A percentile compares a stretch with the other conserved stretches of the same genome.
These are phyloP conservation scores for Notodonta ziczac DNA, from an alignment of 2,888 invertebrate species.

Conservation along the genomic window DNA sequence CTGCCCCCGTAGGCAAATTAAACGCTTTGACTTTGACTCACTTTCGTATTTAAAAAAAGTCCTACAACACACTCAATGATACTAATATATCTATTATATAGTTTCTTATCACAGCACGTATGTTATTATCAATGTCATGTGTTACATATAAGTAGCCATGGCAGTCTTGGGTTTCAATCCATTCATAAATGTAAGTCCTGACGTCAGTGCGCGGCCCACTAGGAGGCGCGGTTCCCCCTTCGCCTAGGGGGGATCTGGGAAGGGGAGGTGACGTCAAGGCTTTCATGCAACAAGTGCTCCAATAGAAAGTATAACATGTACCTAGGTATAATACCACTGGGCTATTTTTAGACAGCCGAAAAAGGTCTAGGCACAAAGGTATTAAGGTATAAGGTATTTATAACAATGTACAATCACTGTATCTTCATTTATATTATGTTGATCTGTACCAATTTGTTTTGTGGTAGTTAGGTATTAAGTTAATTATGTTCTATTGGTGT, in stretches of 20 bases:
- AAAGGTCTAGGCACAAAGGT: constrained; percentile 40
- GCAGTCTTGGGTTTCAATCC: constrained; percentile 65
- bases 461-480: too few species aligned
- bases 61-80: too few species aligned
- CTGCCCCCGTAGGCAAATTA: too few species aligned
- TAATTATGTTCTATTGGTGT: too few species aligned
- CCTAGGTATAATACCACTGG: constrained; percentile 53
- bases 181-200: constrained; percentile 77
- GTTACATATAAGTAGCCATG: constrained; percentile 33
- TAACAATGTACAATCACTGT: background rate
- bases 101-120: too few species aligned
- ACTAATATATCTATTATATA: too few species aligned
- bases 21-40: too few species aligned
- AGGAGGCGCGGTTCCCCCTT: constrained; percentile 65
- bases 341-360: constrained; percentile 74
- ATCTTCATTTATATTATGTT: too few species aligned
- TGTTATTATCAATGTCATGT: too few species aligned
- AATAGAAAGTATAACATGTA: constrained; percentile 61
- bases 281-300: constrained; percentile 77
- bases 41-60: too few species aligned
- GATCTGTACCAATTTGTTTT: too few species aligned
- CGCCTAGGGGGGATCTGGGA: constrained; percentile 47
- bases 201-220: constrained; percentile 70
- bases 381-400: constrained; percentile 17
- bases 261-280: constrained; percentile 76